Base-by-base conservation (phyloP, 2,113 vertebrate genomes). In the Eonycteris spelaea region DNA sequence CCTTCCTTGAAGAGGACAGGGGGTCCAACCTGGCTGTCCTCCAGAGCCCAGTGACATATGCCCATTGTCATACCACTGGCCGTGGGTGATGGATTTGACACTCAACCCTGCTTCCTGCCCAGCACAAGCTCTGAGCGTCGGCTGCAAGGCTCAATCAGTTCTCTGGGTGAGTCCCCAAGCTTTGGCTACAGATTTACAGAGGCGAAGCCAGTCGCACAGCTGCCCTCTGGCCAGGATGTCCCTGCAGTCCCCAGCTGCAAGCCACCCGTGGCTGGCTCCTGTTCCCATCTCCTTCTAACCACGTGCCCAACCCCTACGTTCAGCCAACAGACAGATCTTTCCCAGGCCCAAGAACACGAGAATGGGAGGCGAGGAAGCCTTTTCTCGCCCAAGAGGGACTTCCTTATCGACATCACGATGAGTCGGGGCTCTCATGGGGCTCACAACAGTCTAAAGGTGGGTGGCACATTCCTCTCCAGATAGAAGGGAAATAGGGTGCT, bases 401-500 rank as follows among this genome's bases (percentile, higher is more conserved):
- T 33, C 28, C 57, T 63, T 0, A 15, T 40, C 48, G 57, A 51
- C 35, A 15, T 40, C 33, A 4, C 0, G 1, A 4, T 2, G 7
- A n/a, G 13, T 24, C 67, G 38, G 2, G 30, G 10, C 22, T 40
- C 7, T 22, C 45, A 1, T 0, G 3, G 53, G 14, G 28, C 63
- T 38, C 57, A 18, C 40, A 18, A n/a, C 16, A 7, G n/a, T 65
- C 68, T n/a, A 26, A 15, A 77, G 65, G 61, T n/a, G 61, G 53
- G 43, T 7, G 84, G 15, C 8, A 7, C 7, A 1, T 5, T 78
- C n/a, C 33, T 40, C 91, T 77, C 7, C 0, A 7, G 43, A 45
- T 6, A 35, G 61, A 30, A 11, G 24, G 33, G 16, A 15, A 30
- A 35, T 55, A 30, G 6, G 80, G 67, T 26, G 33, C 45, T 74